Base-by-base conservation (phyloP, 2,888 invertebrate genomes). In the Geotrupes spiniger region DNA sequence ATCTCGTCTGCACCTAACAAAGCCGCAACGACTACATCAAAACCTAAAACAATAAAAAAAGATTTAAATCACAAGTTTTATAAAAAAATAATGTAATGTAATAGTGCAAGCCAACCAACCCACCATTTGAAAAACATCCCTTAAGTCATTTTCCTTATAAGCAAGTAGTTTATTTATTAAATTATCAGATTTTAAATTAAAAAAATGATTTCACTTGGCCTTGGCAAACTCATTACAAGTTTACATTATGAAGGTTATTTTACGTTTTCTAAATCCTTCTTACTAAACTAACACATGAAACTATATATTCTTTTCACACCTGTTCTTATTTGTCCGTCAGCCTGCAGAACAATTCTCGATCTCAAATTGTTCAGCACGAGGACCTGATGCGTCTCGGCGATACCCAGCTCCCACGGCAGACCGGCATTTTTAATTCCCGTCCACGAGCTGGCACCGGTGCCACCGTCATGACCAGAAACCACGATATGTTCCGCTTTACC, bases 351-450 rank as follows among this genome's bases (percentile, higher is more conserved):
- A 62, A 99, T 88, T 56, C 98, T 85, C 27, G 92, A 92, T 52
- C 94, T 79, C 41, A 97, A 79, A 73, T 96, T 92, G 76, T 97
- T 97, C 63, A 96, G 76, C 43, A 93, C 92, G 39, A 97, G 78
- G 56, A 94, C 93, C 76, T 99, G 99, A 75, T 99, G 99, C 2
- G 98, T 98, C 77, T 99, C 99, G 2, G 98, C 92, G 36, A 99
- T 82, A 44, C 99, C 99, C 65, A 99, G 78, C 76, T 99, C 99
- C 98, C 98, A 99, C 0, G 99, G 98, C 53, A 98, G 77, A 37
- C 99, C 99, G 31, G 99, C 98, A 57, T 88, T 84, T 77, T 99
- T 99, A 69, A 99, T 98, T 59, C 98, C 98, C 0, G 98, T 99
- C 98, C 98, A 98, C 48, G 94, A 94, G 68, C 93, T 93, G 36